Conservation (phyloP, 2,797 vertebrate species). For the Bovichtus variegatus region DNA sequence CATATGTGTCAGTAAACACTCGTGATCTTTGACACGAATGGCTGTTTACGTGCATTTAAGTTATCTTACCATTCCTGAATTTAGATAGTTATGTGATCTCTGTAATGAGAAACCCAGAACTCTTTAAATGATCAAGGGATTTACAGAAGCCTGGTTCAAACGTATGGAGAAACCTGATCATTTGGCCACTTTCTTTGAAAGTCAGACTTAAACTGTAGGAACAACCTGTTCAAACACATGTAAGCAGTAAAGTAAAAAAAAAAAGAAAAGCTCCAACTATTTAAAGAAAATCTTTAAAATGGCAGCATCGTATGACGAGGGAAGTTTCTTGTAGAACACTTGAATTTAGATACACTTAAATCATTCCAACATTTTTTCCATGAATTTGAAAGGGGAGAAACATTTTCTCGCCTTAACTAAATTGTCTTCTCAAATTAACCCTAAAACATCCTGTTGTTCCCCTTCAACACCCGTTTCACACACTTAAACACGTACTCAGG, state of each 20-base stretch:
- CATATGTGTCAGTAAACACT: not conserved
- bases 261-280: not conserved
- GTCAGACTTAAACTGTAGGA: not conserved
- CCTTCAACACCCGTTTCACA: constrained; percentile 43
- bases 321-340: not conserved
- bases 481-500: constrained; percentile 7
- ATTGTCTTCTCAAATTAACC: constrained; percentile 39
- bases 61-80: not conserved
- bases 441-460: constrained; percentile 33
- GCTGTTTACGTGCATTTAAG: not conserved
- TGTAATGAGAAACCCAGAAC: not conserved
- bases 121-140: not conserved
- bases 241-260: not conserved
- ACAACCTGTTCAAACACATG: not conserved
- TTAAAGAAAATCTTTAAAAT: not conserved
- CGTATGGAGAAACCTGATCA: not conserved
- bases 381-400: not conserved
- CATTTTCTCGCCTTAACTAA: constrained; percentile 6
- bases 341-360: not conserved
- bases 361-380: not conserved
- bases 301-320: not conserved
- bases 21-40: not conserved
- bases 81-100: not conserved
- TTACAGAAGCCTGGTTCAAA: not conserved
- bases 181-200: not conserved